Evolutionary conservation across 35 echinoderm and acorn worm species (phyloP), one percentile per base, ranked within the genome.

Genomic region (Ophioderma brevispina): DNA sequence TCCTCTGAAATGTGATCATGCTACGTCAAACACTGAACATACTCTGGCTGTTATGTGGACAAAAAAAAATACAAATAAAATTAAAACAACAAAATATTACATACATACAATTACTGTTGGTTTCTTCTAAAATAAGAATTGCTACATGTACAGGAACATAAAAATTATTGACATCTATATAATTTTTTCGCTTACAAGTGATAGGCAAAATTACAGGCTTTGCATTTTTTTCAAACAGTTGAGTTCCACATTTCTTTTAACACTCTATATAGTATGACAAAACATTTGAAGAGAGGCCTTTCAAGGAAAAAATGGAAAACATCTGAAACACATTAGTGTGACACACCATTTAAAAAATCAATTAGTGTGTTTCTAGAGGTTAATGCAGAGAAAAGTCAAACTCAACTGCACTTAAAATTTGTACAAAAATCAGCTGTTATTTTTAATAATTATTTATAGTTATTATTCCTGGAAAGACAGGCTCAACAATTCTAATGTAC

Each of bases 131-230:
- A 15, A 70, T 15, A 3, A 70, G 3, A 6, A 70, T 30, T 2
- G 59, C 59, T 70, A 70, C 59, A 70, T 70, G 59, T 70, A 70
- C 59, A 70, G 23, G 28, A 25, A 70, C 59, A 70, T 70, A 70
- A 70, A 70, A 70, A 70, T 8, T 70, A 70, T 70, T 15, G 28
- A 70, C 59, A 70, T 70, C 59, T 70, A 70, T 18, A 52, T 11
- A 11, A 11, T 52, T 52, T 21, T 21, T 70, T 70, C n/a, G 59
- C 28, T 70, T 70, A 70, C 59, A 70, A 6, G 23, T 15, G n/a
- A 70, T 15, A 15, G 3, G 59, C 10, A 8, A 70, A 70, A 70
- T 70, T 70, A 70, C 59, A 70, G 59, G 59, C 59, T 2, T 70
- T n/a, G n/a, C n/a, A 52, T 52, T 11, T 6, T 25, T 70, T 25